Percentiles rank a stretch among this genome's conserved stretches.
These are phyloP conservation scores for Selenia dentaria DNA, from an alignment of 2,888 invertebrate genomes.

Conservation along the genomic window DNA sequence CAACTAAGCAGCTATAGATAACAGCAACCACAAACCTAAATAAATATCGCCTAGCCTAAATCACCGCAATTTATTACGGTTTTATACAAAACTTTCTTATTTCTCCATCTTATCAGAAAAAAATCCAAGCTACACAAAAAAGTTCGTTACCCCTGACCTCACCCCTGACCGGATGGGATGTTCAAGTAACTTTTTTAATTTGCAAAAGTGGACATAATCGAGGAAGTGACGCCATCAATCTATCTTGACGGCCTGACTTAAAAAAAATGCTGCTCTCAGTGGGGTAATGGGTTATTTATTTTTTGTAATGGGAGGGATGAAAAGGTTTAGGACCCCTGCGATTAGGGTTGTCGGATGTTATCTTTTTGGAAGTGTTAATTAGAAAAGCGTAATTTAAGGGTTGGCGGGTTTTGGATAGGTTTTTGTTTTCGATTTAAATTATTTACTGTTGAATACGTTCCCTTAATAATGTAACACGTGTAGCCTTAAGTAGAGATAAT, in stretches of 20 bases:
- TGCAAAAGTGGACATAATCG: constrained; percentile 48
- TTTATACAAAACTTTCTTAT: constrained; percentile 9
- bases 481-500: no score
- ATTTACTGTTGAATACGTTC: not conserved
- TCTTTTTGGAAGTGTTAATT: constrained; percentile 7
- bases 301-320: constrained; percentile 6
- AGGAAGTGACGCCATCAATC: constrained; percentile 49
- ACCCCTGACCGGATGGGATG: constrained; percentile 16
- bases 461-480: no score
- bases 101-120: constrained; percentile 3
- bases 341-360: constrained; percentile 7
- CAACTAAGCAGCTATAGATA: not conserved
- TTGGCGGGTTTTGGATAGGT: not conserved
- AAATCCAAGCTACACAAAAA: constrained; percentile 2
- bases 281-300: constrained; percentile 11
- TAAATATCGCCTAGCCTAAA: not conserved
- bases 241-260: constrained; percentile 18
- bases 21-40: not conserved
- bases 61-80: constrained; percentile 4
- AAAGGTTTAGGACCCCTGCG: not conserved
- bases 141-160: constrained; percentile 14
- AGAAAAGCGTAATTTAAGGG: constrained; percentile 1
- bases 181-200: constrained; percentile 47
- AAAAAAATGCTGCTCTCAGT: constrained; percentile 2
- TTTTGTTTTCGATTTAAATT: not conserved